Conservation (phyloP, 2,113 vertebrate genomes). For the Cygnus atratus region DNA sequence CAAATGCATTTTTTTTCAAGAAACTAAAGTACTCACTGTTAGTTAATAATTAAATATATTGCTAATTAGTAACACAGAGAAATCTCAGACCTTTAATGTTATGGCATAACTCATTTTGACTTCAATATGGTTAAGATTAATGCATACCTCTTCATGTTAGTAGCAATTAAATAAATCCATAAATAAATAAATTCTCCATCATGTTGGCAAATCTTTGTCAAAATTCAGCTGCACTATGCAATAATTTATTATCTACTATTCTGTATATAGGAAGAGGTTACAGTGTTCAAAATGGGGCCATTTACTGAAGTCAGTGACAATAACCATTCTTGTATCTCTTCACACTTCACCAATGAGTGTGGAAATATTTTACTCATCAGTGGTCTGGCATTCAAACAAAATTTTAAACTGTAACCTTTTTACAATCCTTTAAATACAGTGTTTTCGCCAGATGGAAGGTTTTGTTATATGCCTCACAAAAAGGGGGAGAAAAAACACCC, state of each 20-base stretch:
- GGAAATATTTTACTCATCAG: background rate
- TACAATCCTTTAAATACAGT: background rate
- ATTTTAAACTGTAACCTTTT: background rate
- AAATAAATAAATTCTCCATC: background rate
- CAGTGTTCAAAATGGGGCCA: background rate
- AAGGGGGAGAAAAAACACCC: rapidly evolving
- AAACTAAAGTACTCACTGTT: background rate
- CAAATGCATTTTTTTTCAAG: background rate
- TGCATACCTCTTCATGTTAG: background rate
- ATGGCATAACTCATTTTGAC: background rate
- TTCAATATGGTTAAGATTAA: background rate
- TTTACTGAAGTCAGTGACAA: background rate
- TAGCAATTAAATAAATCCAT: background rate
- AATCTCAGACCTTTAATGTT: background rate
- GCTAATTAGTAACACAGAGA: background rate
- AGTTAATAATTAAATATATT: background rate
- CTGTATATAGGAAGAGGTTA: background rate
- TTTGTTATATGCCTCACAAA: background rate
- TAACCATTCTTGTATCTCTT: background rate
- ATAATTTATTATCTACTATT: background rate
- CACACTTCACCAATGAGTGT: background rate
- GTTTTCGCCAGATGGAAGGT: background rate
- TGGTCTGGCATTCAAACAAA: background rate
- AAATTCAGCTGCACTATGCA: background rate
- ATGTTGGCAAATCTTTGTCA: background rate